phyloP scores from a whole-genome alignment of 2,113 vertebrate genomes.

The Sceloporus tristichus region DNA sequence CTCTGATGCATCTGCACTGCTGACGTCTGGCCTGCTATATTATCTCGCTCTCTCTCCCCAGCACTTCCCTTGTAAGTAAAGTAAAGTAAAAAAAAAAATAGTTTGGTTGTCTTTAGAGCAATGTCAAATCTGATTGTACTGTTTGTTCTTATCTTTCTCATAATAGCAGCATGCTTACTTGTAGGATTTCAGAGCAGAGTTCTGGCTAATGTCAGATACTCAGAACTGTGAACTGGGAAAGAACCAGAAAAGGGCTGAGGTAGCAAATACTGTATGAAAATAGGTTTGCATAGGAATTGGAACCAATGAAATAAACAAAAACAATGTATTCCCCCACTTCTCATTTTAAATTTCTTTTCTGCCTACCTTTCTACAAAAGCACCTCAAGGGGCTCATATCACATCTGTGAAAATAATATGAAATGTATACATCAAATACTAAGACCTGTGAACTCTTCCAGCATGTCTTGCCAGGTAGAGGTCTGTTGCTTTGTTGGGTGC shows the following conservation, averaged over 20 bases:
- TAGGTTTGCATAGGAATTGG: constrained; percentile 10
- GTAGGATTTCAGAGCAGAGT: constrained; percentile 14
- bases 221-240: constrained; percentile 11
- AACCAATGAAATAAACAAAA: background rate
- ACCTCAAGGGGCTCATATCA: background rate
- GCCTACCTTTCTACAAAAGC: background rate
- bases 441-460: background rate
- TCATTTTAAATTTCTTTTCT: constrained; percentile 4
- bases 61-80: background rate
- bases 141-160: constrained; percentile 41
- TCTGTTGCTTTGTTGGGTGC: background rate
- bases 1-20: constrained; percentile 5
- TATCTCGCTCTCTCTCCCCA: background rate
- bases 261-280: background rate
- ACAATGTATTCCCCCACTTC: background rate
- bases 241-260: constrained; percentile 22
- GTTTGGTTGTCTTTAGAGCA: constrained; percentile 19
- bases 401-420: background rate
- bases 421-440: background rate
- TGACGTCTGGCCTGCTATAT: background rate
- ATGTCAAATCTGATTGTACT: constrained; percentile 17
- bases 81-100: constrained; percentile 1
- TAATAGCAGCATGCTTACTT: constrained; percentile 31
- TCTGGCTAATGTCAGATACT: constrained; percentile 35
- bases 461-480: background rate